phyloP scores from a whole-genome alignment of 2,113 vertebrate genomes.

The Promerops cafer region DNA sequence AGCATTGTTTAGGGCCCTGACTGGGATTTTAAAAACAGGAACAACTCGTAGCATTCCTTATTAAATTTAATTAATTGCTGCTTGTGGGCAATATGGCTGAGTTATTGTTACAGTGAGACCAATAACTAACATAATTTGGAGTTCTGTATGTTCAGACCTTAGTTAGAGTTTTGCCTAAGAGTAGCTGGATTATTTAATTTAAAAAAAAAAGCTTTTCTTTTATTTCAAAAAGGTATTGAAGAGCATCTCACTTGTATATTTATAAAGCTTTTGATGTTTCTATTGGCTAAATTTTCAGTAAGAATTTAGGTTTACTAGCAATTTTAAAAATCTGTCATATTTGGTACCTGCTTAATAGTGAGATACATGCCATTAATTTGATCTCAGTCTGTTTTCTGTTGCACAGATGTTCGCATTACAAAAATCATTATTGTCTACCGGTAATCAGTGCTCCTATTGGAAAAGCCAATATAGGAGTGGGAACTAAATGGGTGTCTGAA shows the following conservation, averaged over 20 bases:
- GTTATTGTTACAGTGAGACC: slow-evolving; percentile 34
- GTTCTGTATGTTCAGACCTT: background rate
- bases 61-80: slow-evolving; percentile 56
- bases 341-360: background rate
- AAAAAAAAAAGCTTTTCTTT: background rate
- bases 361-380: background rate
- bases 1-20: background rate
- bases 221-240: background rate
- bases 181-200: background rate
- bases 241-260: background rate
- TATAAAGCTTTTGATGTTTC: background rate
- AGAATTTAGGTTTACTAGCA: background rate
- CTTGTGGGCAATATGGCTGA: background rate
- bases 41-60: background rate
- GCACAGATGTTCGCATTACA: slow-evolving; percentile 45
- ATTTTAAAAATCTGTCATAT: background rate
- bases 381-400: slow-evolving; percentile 20
- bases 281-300: background rate
- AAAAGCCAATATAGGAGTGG: slow-evolving; percentile 3
- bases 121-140: background rate
- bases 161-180: background rate
- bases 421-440: slow-evolving; percentile 24
- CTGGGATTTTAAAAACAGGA: slow-evolving; percentile 12
- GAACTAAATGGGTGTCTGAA: slow-evolving; percentile 34
- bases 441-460: background rate